Base-by-base conservation (phyloP, 2,888 invertebrate genomes). In the Neocrepidodera transversa region DNA sequence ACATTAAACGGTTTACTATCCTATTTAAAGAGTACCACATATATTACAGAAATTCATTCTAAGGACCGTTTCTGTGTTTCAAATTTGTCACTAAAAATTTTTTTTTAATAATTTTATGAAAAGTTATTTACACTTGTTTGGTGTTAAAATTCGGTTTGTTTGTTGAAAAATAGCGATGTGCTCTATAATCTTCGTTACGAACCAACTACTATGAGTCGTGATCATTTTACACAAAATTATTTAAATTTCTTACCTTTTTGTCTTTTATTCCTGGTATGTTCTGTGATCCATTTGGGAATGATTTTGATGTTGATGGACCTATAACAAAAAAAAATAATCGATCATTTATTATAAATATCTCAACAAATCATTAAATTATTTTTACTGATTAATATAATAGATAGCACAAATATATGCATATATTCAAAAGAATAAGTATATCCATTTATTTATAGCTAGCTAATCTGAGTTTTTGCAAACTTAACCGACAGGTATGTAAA, bases 261-360 rank as follows among this genome's bases (percentile, higher is more conserved):
- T 23, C 8, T 45, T 13, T 26, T 45, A 23, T 26, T 45, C 26
- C 28, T 45, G 45, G 28, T 45, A 45, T 45, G 16, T 14, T 20
- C 26, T 45, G 45, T 45, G 45, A 14, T 45, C 45, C 45, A 45
- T 45, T 45, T 45, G 45, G 45, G 7, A 45, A 26, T 26, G 3
- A 26, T 45, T 45, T 45, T 14, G 45, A 26, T 45, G 26, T 28
- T 45, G 45, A 45, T 11, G 26, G 26, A 45, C 26, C 45, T 45
- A 16, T 6, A 45, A 45, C 45, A 26, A 45, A 28, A 45, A 45
- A 14, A 45, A 26, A 45, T 5, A 42, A 42, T 42, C 42, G 42
- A 42, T 42, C 42, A 42, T 42, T 42, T 42, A 42, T 42, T 42
- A 10, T 42, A 18, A 42, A 13, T 10, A 42, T 20, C 32, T 42